Conservation (phyloP, 2,888 invertebrate genomes). For the Rhamnusium bicolor region DNA sequence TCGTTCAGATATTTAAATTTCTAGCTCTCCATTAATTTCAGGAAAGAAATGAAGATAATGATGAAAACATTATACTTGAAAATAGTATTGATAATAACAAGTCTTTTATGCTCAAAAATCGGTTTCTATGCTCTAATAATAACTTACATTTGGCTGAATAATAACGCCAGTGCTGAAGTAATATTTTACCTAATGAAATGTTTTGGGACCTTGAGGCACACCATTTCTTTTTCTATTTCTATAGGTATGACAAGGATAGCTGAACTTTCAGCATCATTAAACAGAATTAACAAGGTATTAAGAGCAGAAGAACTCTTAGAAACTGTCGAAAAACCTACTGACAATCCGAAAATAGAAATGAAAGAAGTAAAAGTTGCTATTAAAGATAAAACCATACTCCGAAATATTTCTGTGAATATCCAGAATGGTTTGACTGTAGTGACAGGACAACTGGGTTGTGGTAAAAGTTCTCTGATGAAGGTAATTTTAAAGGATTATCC, state of each 20-base stretch:
- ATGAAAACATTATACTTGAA: conserved; percentile 54
- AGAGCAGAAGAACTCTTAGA: conserved; percentile 68
- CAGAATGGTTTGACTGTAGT: conserved; percentile 72
- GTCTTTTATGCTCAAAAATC: conserved; percentile 57
- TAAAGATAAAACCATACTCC: conserved; percentile 64
- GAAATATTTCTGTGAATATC: conserved; percentile 69
- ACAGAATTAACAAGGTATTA: conserved; percentile 60
- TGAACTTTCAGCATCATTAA: conserved; percentile 54
- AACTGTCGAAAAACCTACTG: conserved; percentile 52
- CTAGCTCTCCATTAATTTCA: too few relatives aligned
- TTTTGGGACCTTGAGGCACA: conserved; percentile 50
- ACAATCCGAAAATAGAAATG: conserved; percentile 54
- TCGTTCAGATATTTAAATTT: too few relatives aligned
- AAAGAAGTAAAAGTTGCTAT: conserved; percentile 56
- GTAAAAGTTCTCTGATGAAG: conserved; percentile 74
- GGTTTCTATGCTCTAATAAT: conserved; percentile 59
- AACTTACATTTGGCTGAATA: conserved; percentile 53
- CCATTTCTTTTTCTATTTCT: conserved; percentile 53
- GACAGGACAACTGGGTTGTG: conserved; percentile 79
- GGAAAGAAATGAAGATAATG: conserved; percentile 56
- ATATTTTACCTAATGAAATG: conserved; percentile 57
- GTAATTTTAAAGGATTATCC: conserved; percentile 67
- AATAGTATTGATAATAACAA: conserved; percentile 59
- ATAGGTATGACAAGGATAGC: conserved; percentile 55
- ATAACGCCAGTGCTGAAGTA: conserved; percentile 54